Conservation (phyloP, 2,113 vertebrate genomes). For the Harpagus bidentatus region DNA sequence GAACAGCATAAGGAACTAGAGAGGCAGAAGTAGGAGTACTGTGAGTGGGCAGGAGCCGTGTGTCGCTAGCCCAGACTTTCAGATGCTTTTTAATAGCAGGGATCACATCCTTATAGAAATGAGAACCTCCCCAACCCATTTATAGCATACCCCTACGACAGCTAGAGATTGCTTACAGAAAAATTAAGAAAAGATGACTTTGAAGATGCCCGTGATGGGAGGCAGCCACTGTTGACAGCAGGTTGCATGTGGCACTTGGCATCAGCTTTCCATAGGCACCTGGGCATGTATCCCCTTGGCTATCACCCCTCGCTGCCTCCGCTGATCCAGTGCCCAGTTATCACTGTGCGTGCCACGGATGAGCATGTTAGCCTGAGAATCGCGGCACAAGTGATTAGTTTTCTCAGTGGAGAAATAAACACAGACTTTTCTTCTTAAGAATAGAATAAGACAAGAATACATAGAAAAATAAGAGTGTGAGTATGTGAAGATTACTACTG, state of each 20-base stretch:
- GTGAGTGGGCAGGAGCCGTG: background rate
- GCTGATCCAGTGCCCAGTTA: background rate
- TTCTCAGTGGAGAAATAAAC: background rate
- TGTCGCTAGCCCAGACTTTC: background rate
- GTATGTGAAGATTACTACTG: background rate
- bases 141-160: background rate
- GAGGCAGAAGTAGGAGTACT: background rate
- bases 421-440: background rate
- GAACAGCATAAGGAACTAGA: background rate
- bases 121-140: background rate
- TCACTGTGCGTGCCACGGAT: accelerated
- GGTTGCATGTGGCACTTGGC: background rate
- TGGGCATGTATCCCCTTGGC: background rate
- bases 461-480: background rate
- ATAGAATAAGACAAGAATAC: background rate
- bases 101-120: background rate
- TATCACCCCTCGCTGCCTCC: background rate
- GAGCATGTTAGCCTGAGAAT: background rate
- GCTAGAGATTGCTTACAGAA: background rate
- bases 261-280: background rate
- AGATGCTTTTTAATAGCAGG: background rate
- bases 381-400: background rate
- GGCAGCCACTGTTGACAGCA: background rate
- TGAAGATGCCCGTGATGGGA: background rate
- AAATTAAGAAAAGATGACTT: background rate